Percentiles rank a stretch among this genome's conserved stretches.
Evolutionary conservation across 2,888 invertebrate species (phyloP).

Genomic region (Lypha dubia): DNA sequence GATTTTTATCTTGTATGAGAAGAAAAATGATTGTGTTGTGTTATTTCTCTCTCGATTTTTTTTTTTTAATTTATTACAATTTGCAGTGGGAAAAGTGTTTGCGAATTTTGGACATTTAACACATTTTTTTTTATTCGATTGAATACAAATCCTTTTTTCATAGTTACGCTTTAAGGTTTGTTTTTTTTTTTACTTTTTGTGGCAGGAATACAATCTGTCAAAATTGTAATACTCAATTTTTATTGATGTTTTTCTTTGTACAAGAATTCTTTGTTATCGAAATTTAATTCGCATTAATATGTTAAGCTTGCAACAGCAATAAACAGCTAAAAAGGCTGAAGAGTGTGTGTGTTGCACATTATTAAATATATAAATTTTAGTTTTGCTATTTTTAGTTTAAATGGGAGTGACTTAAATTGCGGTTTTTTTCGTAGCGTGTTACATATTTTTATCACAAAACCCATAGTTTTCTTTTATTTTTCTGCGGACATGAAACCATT

Average conservation of each 20-base stretch:
- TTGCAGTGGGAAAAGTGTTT: constrained; percentile 67
- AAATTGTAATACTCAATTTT: constrained; percentile 41
- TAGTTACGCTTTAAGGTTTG: constrained; percentile 76
- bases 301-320: background rate
- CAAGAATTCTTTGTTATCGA: constrained; percentile 48
- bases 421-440: constrained; percentile 56
- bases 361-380: constrained; percentile 29
- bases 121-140: constrained; percentile 40
- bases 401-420: constrained; percentile 63
- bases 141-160: constrained; percentile 33
- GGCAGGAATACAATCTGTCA: constrained; percentile 57
- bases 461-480: constrained; percentile 31
- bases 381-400: constrained; percentile 20
- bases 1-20: constrained; percentile 81
- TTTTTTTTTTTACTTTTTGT: too few species aligned
- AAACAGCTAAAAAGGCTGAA: constrained; percentile 7
- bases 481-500: constrained; percentile 35
- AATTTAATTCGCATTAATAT: constrained; percentile 60
- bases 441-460: constrained; percentile 62
- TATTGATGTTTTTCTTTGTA: constrained; percentile 47
- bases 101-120: constrained; percentile 59
- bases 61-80: constrained; percentile 54
- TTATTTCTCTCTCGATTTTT: constrained; percentile 53
- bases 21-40: constrained; percentile 73
- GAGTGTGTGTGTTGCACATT: constrained; percentile 44